phyloP scores from a whole-genome alignment of 2,113 vertebrate species.

The Thunnus maccoyii region DNA sequence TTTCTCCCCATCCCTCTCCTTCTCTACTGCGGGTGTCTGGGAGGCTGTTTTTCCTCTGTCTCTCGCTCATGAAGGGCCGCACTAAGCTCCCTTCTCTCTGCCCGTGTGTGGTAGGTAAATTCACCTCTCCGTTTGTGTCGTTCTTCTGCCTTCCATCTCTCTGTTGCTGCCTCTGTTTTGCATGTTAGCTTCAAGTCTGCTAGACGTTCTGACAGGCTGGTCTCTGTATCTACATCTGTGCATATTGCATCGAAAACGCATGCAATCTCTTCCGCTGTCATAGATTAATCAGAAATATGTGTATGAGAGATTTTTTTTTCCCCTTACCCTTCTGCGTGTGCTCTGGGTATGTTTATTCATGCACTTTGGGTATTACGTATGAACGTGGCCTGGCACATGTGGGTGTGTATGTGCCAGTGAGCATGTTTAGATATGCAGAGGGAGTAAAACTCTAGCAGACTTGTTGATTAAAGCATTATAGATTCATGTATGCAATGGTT shows the following conservation, averaged over 20 bases:
- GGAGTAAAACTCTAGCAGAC: conserved; percentile 72
- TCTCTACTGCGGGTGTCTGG: conserved; percentile 84
- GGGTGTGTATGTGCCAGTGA: conserved; percentile 62
- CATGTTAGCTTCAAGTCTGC: conserved; percentile 79
- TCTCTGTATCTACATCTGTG: conserved; percentile 57
- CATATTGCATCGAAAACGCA: conserved; percentile 57
- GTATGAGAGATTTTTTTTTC: conserved; percentile 19
- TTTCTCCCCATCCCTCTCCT: conserved; percentile 78
- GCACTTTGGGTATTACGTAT: conserved; percentile 57
- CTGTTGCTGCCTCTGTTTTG: conserved; percentile 75
- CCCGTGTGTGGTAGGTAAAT: conserved; percentile 88
- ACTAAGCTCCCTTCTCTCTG: conserved; percentile 88
- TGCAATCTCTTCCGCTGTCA: conserved; percentile 49
- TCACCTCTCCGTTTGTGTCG: conserved; percentile 69
- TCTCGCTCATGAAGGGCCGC: conserved; percentile 89
- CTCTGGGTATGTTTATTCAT: conserved; percentile 56
- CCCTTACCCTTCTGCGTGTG: conserved; percentile 30
- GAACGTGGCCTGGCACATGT: conserved; percentile 74
- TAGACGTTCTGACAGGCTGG: conserved; percentile 57
- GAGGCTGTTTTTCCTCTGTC: conserved; percentile 84
- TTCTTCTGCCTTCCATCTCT: conserved; percentile 68
- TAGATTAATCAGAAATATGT: conserved; percentile 49
- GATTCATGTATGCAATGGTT: conserved; percentile 24
- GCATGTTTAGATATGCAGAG: conserved; percentile 51
- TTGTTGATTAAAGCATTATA: conserved; percentile 75